phyloP scores from a whole-genome alignment of 1,140 invertebrate species.

The Nephotettix cincticeps region DNA sequence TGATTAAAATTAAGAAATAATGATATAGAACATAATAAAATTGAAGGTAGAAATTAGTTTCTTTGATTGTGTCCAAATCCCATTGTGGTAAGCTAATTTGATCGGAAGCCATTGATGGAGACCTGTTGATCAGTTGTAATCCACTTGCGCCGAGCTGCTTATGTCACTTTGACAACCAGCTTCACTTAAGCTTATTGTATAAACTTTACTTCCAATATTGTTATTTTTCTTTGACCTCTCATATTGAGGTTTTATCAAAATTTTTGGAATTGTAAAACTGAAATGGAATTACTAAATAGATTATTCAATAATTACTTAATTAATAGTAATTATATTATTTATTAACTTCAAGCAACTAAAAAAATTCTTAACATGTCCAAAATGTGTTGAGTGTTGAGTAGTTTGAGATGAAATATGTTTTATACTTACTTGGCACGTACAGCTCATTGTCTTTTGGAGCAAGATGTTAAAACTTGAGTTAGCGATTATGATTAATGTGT shows the following conservation, averaged over 20 bases:
- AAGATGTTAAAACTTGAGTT: too few relatives aligned
- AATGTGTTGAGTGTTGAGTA: too few relatives aligned
- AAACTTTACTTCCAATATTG: conserved; percentile 1
- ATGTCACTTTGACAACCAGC: conserved; percentile 9
- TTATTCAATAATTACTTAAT: too few relatives aligned
- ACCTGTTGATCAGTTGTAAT: neutral
- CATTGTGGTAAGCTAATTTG: conserved; percentile 3
- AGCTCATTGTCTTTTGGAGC: too few relatives aligned
- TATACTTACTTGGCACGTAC: too few relatives aligned
- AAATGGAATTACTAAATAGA: too few relatives aligned
- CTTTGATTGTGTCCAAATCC: neutral
- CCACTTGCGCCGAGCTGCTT: neutral
- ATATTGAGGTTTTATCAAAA: neutral
- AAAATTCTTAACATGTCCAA: too few relatives aligned
- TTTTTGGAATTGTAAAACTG: too few relatives aligned
- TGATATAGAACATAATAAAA: neutral
- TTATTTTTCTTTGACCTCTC: neutral
- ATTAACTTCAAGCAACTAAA: too few relatives aligned
- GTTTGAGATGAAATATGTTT: too few relatives aligned
- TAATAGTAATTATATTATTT: too few relatives aligned
- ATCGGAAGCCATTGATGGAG: neutral
- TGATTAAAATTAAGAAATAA: neutral
- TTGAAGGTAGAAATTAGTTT: neutral
- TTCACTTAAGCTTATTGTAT: neutral
- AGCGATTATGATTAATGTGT: too few relatives aligned